Percentiles rank a stretch among this genome's conserved stretches.
Conservation (phyloP, 2,113 vertebrate genomes). For the Brachyhypopomus gauderio region DNA sequence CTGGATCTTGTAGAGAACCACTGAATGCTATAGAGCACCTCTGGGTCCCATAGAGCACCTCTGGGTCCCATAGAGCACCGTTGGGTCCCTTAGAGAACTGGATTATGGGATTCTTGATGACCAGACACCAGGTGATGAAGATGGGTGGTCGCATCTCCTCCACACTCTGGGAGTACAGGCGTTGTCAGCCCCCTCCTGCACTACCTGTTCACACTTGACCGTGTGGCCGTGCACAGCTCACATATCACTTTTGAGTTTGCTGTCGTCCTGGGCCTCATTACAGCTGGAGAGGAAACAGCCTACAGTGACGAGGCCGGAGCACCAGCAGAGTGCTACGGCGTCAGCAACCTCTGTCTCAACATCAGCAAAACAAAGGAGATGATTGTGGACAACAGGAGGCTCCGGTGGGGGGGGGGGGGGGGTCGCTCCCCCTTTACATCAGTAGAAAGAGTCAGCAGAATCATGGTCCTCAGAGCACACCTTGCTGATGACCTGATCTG, state of each 20-base stretch:
- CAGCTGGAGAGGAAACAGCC: neutral
- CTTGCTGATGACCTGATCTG: too few species aligned
- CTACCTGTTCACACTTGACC: neutral
- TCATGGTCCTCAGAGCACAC: neutral
- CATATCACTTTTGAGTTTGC: neutral
- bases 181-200: neutral
- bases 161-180: neutral
- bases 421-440: neutral
- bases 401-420: too few species aligned
- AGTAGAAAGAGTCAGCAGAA: neutral
- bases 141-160: neutral
- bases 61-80: too few species aligned
- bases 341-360: too few species aligned
- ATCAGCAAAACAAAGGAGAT: neutral
- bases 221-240: neutral
- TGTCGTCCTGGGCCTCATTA: neutral
- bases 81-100: too few species aligned
- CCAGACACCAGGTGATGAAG: constrained; percentile 2
- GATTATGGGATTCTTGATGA: neutral
- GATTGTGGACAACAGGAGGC: neutral
- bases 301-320: neutral
- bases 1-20: too few species aligned
- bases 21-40: too few species aligned
- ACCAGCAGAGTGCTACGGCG: too few species aligned
- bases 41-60: too few species aligned